These are phyloP conservation scores for Uropsilus gracilis DNA, from an alignment of 2,113 vertebrate genomes.

Conservation along the genomic window DNA sequence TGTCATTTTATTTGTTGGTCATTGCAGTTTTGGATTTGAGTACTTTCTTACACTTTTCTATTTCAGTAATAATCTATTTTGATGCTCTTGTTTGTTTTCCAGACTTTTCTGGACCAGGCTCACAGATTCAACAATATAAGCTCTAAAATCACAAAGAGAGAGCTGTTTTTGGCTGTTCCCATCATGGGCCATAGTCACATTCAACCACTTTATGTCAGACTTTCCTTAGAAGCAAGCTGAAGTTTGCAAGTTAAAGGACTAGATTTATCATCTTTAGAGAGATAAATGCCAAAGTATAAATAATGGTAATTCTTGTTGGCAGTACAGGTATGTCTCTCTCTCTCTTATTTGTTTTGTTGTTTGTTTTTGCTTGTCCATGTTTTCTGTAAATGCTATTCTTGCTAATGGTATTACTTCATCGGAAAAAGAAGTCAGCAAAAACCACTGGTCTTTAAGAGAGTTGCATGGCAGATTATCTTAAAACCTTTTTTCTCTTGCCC, in stretches of 20 bases:
- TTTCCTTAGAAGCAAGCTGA: background rate
- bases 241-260: background rate
- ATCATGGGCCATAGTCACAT: background rate
- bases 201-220: background rate
- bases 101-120: background rate
- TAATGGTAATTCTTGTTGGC: background rate
- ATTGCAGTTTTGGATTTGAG: background rate
- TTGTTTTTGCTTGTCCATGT: background rate
- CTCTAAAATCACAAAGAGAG: background rate
- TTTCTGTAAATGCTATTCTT: slow-evolving; percentile 24
- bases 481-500: background rate
- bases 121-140: background rate
- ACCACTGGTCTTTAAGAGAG: background rate
- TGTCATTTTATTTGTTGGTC: background rate
- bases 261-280: slow-evolving; percentile 4
- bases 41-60: background rate
- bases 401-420: background rate
- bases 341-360: background rate
- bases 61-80: background rate
- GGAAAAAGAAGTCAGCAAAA: background rate
- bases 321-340: background rate
- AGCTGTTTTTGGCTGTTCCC: background rate
- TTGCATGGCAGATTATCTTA: background rate
- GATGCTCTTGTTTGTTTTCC: background rate
- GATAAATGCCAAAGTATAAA: background rate